A percentile compares a stretch with the other conserved stretches of the same genome.
These are phyloP conservation scores for Balaenoptera acutorostrata DNA, from an alignment of 2,113 vertebrate genomes.

Conservation along the genomic window DNA sequence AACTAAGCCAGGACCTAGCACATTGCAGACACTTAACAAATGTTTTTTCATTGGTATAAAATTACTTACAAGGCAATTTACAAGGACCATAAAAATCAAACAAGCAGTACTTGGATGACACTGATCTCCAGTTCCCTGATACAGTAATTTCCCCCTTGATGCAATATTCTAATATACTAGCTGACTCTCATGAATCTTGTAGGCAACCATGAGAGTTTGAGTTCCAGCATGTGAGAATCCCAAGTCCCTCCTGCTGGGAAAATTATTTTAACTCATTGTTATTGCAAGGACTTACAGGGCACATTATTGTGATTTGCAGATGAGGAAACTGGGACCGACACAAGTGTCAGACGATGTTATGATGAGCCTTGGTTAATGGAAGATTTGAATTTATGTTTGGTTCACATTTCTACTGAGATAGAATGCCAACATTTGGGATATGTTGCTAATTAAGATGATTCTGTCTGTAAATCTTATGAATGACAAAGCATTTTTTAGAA, in stretches of 20 bases:
- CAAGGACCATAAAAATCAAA: conserved; percentile 21
- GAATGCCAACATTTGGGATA: not conserved
- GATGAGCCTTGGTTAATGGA: not conserved
- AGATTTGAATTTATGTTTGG: not conserved
- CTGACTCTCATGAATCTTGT: not conserved
- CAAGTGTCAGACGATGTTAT: not conserved
- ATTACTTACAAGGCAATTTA: not conserved
- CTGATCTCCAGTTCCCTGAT: not conserved
- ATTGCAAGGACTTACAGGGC: not conserved
- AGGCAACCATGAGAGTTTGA: conserved; percentile 1
- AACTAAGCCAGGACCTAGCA: not conserved
- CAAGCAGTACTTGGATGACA: not conserved
- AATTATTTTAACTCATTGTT: not conserved
- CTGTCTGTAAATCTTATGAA: not conserved
- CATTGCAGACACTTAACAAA: not conserved
- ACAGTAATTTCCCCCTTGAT: not conserved
- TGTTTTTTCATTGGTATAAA: not conserved
- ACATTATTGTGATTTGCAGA: not conserved
- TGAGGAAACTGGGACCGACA: not conserved
- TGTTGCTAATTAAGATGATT: conserved; percentile 7
- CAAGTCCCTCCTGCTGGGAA: not conserved
- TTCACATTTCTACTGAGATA: not conserved
- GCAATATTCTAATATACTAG: not conserved
- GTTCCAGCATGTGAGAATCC: not conserved
- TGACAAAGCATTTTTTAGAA: not conserved